phyloP scores from a whole-genome alignment of 2,113 vertebrate species.

The Gavia stellata region DNA sequence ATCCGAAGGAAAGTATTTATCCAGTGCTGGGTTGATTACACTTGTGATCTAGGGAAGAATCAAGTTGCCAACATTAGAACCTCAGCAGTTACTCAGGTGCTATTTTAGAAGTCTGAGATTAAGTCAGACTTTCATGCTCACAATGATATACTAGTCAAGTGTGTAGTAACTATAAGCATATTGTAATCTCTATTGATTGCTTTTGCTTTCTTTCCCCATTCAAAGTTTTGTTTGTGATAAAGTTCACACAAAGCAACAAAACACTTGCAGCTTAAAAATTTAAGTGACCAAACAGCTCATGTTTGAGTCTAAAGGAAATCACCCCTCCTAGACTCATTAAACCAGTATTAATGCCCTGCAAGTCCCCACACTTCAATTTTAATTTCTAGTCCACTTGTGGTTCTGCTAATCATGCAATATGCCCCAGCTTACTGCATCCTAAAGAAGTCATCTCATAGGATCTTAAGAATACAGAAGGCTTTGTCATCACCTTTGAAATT shows the following conservation, averaged over 20 bases:
- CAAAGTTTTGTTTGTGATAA: background rate
- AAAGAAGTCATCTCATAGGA: background rate
- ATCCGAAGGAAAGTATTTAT: conserved; percentile 92
- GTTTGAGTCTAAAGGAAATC: background rate
- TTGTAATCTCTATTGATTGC: background rate
- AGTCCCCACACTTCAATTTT: background rate
- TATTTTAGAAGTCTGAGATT: background rate
- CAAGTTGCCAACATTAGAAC: background rate
- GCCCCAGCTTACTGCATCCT: background rate
- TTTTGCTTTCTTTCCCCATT: background rate
- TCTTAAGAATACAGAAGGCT: background rate
- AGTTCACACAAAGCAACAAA: background rate
- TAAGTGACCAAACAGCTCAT: background rate
- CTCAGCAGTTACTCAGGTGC: background rate
- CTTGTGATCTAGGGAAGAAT: conserved; percentile 78
- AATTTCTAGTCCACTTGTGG: background rate
- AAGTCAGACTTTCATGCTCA: background rate
- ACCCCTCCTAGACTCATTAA: background rate
- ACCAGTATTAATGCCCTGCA: background rate
- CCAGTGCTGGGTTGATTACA: conserved; percentile 90
- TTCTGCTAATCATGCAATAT: background rate
- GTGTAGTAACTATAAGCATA: background rate
- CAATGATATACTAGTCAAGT: background rate
- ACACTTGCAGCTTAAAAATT: background rate
- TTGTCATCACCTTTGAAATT: background rate